A percentile compares a stretch with the other conserved stretches of the same genome.
phyloP scores from a whole-genome alignment of 2,113 vertebrate species.

The Hippocampus barbouri region DNA sequence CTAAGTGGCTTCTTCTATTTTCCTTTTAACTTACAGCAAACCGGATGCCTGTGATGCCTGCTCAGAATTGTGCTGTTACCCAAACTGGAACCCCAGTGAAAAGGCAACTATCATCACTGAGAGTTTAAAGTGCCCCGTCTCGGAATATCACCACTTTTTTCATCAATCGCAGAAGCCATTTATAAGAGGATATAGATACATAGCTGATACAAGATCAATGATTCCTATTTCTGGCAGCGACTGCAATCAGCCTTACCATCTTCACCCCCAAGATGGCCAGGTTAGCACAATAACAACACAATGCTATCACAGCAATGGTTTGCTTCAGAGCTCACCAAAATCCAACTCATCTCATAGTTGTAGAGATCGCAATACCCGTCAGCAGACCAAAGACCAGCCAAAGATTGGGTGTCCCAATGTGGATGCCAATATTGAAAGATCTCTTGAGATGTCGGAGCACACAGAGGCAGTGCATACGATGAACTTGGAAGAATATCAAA shows the following conservation, averaged over 20 bases:
- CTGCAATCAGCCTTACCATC: constrained; percentile 34
- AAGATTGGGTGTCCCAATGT: background rate
- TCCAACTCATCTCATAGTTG: background rate
- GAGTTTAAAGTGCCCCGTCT: background rate
- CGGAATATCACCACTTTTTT: constrained; percentile 7
- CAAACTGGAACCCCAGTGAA: constrained; percentile 72
- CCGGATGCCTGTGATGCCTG: constrained; percentile 58
- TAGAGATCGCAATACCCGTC: background rate
- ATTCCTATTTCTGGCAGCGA: background rate
- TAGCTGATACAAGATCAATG: constrained; percentile 16
- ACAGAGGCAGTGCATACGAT: background rate
- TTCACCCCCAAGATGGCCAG: constrained; percentile 31
- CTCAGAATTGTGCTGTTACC: constrained; percentile 71
- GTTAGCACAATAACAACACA: background rate
- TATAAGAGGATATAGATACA: constrained; percentile 33
- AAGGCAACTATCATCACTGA: constrained; percentile 13
- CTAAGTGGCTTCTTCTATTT: constrained; percentile 2
- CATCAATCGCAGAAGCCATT: constrained; percentile 8
- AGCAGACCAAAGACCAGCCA: background rate
- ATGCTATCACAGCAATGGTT: background rate
- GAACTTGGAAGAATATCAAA: constrained; percentile 9
- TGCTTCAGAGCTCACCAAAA: background rate
- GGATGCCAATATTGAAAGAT: background rate
- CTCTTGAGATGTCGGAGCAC: constrained; percentile 11
- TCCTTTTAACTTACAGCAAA: constrained; percentile 40